phyloP scores from a whole-genome alignment of 2,888 invertebrate genomes.

The Balanococcus diminutus region DNA sequence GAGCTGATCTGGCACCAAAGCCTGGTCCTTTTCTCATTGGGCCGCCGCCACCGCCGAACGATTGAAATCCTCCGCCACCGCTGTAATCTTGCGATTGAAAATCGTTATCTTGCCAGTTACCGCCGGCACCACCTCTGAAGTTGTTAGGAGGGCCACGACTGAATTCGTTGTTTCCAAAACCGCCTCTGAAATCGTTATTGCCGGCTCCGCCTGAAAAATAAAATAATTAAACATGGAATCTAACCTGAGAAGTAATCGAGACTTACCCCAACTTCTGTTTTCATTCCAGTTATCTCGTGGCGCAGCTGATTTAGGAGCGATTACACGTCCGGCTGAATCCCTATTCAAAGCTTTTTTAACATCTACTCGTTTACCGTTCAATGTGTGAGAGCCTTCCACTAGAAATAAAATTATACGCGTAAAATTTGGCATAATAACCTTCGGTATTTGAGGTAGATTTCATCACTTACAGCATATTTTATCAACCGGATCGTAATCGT shows the following conservation, averaged over 20 bases:
- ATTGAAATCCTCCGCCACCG: slow-evolving; percentile 56
- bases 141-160: slow-evolving; percentile 54
- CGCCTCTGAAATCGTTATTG: slow-evolving; percentile 8
- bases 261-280: slow-evolving; percentile 62
- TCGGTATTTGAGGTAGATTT: background rate
- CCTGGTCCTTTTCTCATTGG: slow-evolving; percentile 55
- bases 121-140: slow-evolving; percentile 54
- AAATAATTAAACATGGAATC: background rate
- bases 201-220: background rate
- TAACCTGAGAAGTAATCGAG: no score
- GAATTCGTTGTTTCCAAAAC: background rate
- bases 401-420: background rate
- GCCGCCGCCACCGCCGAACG: slow-evolving; percentile 57
- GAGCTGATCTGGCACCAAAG: slow-evolving; percentile 28
- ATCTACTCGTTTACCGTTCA: slow-evolving; percentile 65
- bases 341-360: slow-evolving; percentile 67
- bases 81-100: slow-evolving; percentile 33
- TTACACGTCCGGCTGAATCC: slow-evolving; percentile 60
- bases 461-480: slow-evolving; percentile 85
- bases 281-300: slow-evolving; percentile 66
- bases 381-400: slow-evolving; percentile 63
- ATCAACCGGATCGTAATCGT: slow-evolving; percentile 96
- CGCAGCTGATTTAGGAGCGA: slow-evolving; percentile 62
- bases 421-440: no score
- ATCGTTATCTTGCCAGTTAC: slow-evolving; percentile 42